Evolutionary conservation across 2,797 vertebrate species (phyloP).

Genomic region (Alauda arvensis): DNA sequence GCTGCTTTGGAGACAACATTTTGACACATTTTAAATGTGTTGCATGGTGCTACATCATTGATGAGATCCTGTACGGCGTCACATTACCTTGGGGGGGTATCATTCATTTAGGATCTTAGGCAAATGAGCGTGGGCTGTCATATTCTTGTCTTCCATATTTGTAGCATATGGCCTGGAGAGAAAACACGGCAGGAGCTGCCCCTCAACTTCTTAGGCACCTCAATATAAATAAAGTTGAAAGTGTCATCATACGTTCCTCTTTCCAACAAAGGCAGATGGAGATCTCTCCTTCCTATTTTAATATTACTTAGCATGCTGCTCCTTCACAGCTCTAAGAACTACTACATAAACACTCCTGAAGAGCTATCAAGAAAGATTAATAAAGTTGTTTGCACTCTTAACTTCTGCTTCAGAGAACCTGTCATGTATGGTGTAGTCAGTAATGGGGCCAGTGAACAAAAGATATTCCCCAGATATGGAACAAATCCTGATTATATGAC

Average conservation of each 20-base stretch:
- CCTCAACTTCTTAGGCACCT: neutral
- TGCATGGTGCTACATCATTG: neutral
- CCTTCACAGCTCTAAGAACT: neutral
- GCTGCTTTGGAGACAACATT: neutral
- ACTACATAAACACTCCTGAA: slow-evolving; percentile 18
- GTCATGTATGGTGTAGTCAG: neutral
- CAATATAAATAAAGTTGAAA: slow-evolving; percentile 13
- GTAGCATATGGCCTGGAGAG: neutral
- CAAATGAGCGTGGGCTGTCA: neutral
- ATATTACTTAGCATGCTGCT: neutral
- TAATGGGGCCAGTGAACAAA: neutral
- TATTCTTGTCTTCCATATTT: neutral
- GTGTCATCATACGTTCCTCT: neutral
- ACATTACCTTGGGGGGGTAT: neutral
- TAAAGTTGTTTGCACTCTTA: neutral
- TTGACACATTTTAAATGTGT: slow-evolving; percentile 18
- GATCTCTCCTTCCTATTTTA: neutral
- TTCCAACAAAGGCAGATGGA: slow-evolving; percentile 14
- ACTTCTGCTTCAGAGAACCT: slow-evolving; percentile 1
- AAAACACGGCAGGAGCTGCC: neutral
- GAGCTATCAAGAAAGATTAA: slow-evolving; percentile 23
- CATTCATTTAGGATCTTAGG: neutral
- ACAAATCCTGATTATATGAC: neutral
- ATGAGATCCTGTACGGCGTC: neutral
- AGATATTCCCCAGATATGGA: neutral